Percentiles rank a stretch among this genome's conserved stretches.
These are phyloP conservation scores for Vulpes vulpes DNA, from an alignment of 2,113 vertebrate genomes.

Conservation along the genomic window DNA sequence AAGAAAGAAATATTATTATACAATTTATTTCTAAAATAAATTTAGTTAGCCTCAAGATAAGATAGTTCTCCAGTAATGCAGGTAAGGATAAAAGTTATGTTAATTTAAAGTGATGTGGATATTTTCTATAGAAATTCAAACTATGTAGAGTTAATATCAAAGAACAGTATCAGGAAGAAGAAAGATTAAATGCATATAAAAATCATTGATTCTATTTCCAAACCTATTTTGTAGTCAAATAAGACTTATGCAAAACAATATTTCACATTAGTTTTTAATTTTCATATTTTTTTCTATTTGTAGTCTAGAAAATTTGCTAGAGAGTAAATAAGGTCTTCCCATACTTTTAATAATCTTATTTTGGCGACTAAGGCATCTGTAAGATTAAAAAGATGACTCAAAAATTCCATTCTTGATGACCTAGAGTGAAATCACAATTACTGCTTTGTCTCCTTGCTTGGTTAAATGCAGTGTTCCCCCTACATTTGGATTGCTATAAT, in stretches of 20 bases:
- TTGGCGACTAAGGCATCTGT: not conserved
- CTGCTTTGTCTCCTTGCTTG: slow-evolving; percentile 31
- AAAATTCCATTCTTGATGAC: slow-evolving; percentile 31
- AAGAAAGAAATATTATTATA: not conserved
- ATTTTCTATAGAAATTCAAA: not conserved
- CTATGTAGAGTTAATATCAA: not conserved
- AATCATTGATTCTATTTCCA: slow-evolving; percentile 29
- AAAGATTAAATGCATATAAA: not conserved
- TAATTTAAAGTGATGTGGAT: not conserved
- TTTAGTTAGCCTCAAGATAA: slow-evolving; percentile 45
- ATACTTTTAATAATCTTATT: slow-evolving; percentile 48
- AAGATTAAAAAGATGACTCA: slow-evolving; percentile 47
- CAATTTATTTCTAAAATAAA: slow-evolving; percentile 39
- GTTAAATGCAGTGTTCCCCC: slow-evolving; percentile 12
- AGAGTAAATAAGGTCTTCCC: not conserved
- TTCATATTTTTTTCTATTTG: not conserved
- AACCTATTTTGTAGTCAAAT: slow-evolving; percentile 62
- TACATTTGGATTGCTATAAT: not conserved
- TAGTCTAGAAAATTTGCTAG: slow-evolving; percentile 2
- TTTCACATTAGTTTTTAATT: slow-evolving; percentile 66
- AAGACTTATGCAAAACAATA: not conserved
- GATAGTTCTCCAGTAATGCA: not conserved
- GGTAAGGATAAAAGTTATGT: not conserved
- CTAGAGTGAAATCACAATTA: slow-evolving; percentile 49
- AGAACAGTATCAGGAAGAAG: not conserved